Evolutionary conservation across 2,888 invertebrate genomes (phyloP), one percentile per base, ranked within the genome.

Genomic region (Coelopa pilipes): DNA sequence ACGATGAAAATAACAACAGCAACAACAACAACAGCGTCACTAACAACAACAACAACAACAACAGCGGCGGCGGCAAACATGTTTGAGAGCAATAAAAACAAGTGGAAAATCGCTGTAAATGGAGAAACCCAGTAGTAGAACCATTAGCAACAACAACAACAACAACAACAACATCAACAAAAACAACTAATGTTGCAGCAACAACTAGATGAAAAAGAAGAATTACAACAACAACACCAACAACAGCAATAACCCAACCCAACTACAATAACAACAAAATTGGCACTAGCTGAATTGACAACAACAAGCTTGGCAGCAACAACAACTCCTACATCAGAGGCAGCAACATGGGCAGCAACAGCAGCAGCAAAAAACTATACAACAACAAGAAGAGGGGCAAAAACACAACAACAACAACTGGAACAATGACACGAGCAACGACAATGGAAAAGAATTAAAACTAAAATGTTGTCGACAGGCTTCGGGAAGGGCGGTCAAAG

Each of bases 381-480:
- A 50, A 60, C 68, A 55, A 19, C 47, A 47, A 17, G 47, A 59
- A 21, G 9, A 21, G 17, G n/a, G 46, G 13, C 45, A 34, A 53
- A 21, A n/a, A 68, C 19, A 13, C 68, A 53, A 55, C 13, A 68
- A 13, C 34, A 49, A 24, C 15, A 19, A 21, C 24, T 11, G 0
- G 15, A 65, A 49, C n/a, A 65, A 10, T 45, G n/a, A n/a, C n/a
- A 60, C 19, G 17, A 34, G 50, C 19, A 60, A 60, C 59, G 11
- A 60, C 15, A 70, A 70, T 47, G 60, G 57, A 17, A 46, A 17
- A 17, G 15, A 60, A 60, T 24, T 49, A 11, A 49, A 34, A 49
- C 13, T 46, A 55, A 71, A 71, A 73, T 73, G 62, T 69, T 69
- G 73, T 53, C 63, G 24, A 53, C 66, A 49, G 50, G 62, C 67